Conservation (phyloP, 2,797 vertebrate species). For the Melanotaenia boesemani region DNA sequence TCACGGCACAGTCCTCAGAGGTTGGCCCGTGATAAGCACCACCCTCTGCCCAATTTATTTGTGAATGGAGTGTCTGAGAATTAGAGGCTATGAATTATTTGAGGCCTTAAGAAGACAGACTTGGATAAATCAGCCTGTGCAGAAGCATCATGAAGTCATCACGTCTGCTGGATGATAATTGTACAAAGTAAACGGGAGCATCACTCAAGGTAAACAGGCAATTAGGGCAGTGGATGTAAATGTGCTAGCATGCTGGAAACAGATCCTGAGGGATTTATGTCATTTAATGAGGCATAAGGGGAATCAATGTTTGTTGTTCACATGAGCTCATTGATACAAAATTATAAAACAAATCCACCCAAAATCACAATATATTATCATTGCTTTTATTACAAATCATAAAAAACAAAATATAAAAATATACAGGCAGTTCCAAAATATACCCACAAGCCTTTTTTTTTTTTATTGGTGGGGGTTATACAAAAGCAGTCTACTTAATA, state of each 20-base stretch:
- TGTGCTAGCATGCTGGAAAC: slow-evolving; percentile 55
- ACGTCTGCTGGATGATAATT: slow-evolving; percentile 36
- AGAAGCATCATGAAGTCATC: slow-evolving; percentile 22
- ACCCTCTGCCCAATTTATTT: neutral
- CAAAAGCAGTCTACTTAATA: slow-evolving; percentile 32
- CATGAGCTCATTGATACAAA: neutral
- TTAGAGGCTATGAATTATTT: slow-evolving; percentile 17
- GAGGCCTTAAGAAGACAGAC: slow-evolving; percentile 20
- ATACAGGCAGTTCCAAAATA: slow-evolving; percentile 46
- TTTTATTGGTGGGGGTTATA: neutral
- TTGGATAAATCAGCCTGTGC: neutral
- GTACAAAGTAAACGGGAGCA: slow-evolving; percentile 33
- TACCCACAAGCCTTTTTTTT: slow-evolving; percentile 41
- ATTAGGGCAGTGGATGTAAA: slow-evolving; percentile 42
- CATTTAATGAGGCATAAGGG: slow-evolving; percentile 62
- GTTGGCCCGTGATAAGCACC: neutral
- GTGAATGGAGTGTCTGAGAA: neutral
- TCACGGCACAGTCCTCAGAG: slow-evolving; percentile 6
- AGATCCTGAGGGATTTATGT: slow-evolving; percentile 53
- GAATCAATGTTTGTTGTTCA: slow-evolving; percentile 46
- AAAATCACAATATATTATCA: slow-evolving; percentile 11
- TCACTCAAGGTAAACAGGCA: slow-evolving; percentile 21
- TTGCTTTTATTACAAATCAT: slow-evolving; percentile 50
- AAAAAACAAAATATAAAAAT: slow-evolving; percentile 71
- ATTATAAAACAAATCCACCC: neutral